Evolutionary conservation across 2,888 invertebrate species (phyloP), one percentile per base, ranked within the genome.

Genomic region (Crossocerus cetratus): DNA sequence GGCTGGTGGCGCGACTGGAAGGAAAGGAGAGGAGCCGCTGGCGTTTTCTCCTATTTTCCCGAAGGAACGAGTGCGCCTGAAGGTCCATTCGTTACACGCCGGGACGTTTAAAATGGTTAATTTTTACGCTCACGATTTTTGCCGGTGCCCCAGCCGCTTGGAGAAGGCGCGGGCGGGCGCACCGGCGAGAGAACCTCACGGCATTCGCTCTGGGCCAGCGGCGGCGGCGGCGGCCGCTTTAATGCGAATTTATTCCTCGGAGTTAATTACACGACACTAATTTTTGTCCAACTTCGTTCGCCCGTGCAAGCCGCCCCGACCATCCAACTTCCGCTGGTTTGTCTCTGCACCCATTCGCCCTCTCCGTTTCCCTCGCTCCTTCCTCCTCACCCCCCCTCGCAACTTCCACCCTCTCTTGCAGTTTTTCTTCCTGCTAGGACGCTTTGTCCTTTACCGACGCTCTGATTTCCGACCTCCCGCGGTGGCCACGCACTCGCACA

Each of bases 211-310:
- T 49, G 58, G 69, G 55, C 53, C 64, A 65, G 54, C 69, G 70
- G 65, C 71, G 42, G 62, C 65, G 61, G 58, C 65, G 68, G 72
- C 63, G 65, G 57, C 61, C 81, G 78, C 77, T 83, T 86, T 87
- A 88, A 88, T 87, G 84, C 82, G 86, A 87, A 88, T 88, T 88
- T 88, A 88, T 88, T 87, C 85, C 82, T 79, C 80, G 66, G 81
- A 88, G 86, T 88, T 88, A 88, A 88, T 88, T 87, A 88, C 86
- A 86, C 87, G 88, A 88, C 88, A 86, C 86, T 88, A 88, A 88
- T 88, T 88, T 86, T 84, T 86, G 81, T 74, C 85, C 84, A 86
- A 88, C 86, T 88, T 85, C 77, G 78, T 81, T 76, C 82, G 71
- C 75, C 77, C 65, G 72, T 69, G 66, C 63, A 81, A 78, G 63